A percentile compares a stretch with the other conserved stretches of the same genome.
phyloP scores from a whole-genome alignment of 2,888 invertebrate species.

The Stegophylla sp. region DNA sequence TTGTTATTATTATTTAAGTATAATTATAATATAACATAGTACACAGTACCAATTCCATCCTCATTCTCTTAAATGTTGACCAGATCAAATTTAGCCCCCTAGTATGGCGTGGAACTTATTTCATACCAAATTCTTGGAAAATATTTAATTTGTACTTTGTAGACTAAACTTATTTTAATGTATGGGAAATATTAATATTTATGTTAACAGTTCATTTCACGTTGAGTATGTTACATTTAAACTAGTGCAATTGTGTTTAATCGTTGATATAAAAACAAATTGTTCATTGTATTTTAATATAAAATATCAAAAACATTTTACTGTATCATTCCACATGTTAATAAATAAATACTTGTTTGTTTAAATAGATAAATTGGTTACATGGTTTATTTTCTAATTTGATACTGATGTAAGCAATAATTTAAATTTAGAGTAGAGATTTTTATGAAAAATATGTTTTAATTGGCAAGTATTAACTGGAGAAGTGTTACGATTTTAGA shows the following conservation, averaged over 20 bases:
- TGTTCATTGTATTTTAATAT: constrained; percentile 11
- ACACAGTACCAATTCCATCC: neutral
- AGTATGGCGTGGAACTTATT: neutral
- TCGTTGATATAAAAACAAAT: neutral
- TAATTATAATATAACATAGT: neutral
- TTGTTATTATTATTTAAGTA: constrained; percentile 24
- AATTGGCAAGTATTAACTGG: too few species aligned
- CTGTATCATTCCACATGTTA: constrained; percentile 43
- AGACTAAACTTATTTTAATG: constrained; percentile 24
- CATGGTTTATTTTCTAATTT: neutral
- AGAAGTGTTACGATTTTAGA: too few species aligned
- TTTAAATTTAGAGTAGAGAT: too few species aligned
- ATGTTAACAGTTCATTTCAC: constrained; percentile 10
- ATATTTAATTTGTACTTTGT: neutral
- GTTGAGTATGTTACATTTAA: neutral
- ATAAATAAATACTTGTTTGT: constrained; percentile 35
- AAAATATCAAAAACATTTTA: constrained; percentile 8
- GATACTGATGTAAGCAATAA: neutral
- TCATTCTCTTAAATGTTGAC: too few species aligned
- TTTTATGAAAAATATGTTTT: too few species aligned
- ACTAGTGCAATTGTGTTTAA: neutral
- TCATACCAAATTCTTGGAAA: neutral
- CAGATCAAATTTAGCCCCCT: constrained; percentile 17
- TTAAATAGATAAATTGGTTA: neutral
- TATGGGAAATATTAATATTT: neutral